phyloP scores from a whole-genome alignment of 2,113 vertebrate species.

The Leucoraja erinaceus region DNA sequence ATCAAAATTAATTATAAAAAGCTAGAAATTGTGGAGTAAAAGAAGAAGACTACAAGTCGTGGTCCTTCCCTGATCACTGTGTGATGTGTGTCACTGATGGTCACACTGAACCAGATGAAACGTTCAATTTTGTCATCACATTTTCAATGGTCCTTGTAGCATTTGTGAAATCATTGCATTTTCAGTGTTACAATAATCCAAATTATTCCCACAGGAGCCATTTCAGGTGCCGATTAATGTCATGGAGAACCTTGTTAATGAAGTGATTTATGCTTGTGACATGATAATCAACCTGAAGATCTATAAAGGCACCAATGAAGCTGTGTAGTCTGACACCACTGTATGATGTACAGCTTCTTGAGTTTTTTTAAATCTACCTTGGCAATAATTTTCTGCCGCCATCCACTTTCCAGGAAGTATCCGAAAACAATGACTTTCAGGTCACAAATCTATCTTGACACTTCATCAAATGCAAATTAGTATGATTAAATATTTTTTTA shows the following conservation, averaged over 20 bases:
- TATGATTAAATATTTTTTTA: background rate
- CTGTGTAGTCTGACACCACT: background rate
- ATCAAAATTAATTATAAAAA: background rate
- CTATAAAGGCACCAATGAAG: background rate
- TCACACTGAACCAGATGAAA: background rate
- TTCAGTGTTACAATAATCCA: background rate
- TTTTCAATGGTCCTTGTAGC: background rate
- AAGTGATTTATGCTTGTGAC: background rate
- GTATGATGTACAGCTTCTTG: background rate
- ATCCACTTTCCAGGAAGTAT: background rate
- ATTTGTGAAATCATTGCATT: background rate
- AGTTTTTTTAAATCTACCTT: background rate
- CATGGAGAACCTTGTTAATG: background rate
- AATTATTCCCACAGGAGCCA: background rate
- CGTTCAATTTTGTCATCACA: background rate
- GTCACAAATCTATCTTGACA: background rate
- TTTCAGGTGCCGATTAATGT: background rate
- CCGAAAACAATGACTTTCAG: background rate
- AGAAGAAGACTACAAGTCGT: background rate
- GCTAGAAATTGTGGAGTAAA: background rate
- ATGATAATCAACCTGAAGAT: background rate
- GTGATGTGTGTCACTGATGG: background rate
- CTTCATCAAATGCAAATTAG: background rate
- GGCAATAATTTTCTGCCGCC: background rate
- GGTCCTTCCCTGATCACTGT: background rate